Evolutionary conservation across 1,140 invertebrate species (phyloP), one percentile per base, ranked within the genome.

Genomic region (Drosophila ironensis): DNA sequence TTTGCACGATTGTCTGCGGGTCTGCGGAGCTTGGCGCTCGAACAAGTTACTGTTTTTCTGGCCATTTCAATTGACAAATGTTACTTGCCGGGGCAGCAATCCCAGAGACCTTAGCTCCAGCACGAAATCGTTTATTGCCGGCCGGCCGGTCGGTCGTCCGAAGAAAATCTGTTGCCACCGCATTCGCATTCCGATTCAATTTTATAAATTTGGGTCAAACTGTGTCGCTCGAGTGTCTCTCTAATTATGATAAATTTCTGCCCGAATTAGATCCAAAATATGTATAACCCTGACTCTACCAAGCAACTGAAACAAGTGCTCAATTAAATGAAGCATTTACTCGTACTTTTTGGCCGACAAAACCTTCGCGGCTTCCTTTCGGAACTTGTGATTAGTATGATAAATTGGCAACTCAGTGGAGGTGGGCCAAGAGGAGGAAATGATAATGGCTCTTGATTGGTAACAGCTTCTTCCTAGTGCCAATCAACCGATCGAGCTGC

Each of bases 41-140:
- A 63, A 64, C 60, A 48, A 64, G 60, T 63, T 24, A 48, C 24
- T 56, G 44, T 66, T 72, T 72, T 72, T 45, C 42, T 74, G 71
- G 60, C 59, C 50, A 73, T 57, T 72, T 63, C 80, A 84, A 86
- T 84, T 84, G 78, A 84, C 78, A 84, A 84, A 84, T 86, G 82
- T 67, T 68, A 60, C 45, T 72, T 51, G 50, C 12, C 25, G 25
- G 33, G 22, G 45, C 59, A 37, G 57, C 51, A 54, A 66, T 67
- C 67, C 54, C 14, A 64, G 33, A 56, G 48, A 57, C 63, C 57
- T 45, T 40, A 66, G 35, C 45, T 41, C 68, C 46, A 60, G 66
- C 78, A 84, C 78, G 74, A 86, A 67, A 54, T 50, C 52, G 42
- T 53, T 64, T 71, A 57, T 20, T 22, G 25, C 42, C 56, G 30